Percentiles rank a stretch among this genome's conserved stretches.
Conservation (phyloP, 1,140 invertebrate species). For the Eurytemora carolleeae region DNA sequence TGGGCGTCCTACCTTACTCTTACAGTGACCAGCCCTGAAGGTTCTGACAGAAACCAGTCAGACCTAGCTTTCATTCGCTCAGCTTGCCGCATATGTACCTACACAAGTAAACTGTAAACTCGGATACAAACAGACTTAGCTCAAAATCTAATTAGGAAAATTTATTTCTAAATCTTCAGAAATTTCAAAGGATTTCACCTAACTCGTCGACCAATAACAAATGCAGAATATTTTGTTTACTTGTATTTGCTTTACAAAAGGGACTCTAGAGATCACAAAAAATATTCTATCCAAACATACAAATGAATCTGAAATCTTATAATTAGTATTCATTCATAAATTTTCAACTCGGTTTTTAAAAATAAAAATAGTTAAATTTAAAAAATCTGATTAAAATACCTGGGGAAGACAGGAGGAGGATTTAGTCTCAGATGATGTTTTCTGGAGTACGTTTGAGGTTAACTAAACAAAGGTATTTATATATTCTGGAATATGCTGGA, state of each 20-base stretch:
- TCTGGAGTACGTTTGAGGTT: background rate
- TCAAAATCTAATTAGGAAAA: background rate
- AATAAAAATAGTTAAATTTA: too few species aligned
- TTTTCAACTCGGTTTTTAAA: too few species aligned
- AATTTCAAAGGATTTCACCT: background rate
- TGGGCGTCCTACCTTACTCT: constrained; percentile 14
- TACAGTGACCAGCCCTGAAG: constrained; percentile 21
- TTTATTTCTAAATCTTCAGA: background rate
- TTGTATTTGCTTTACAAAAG: background rate
- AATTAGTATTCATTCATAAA: too few species aligned
- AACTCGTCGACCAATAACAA: background rate
- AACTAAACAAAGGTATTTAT: background rate
- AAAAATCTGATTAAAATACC: too few species aligned
- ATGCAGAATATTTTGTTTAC: background rate
- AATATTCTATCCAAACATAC: too few species aligned
- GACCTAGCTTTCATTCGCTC: constrained; percentile 76
- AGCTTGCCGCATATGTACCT: constrained; percentile 82
- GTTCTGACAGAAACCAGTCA: constrained; percentile 74
- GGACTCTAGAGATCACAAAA: too few species aligned
- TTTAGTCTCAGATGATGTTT: constrained; percentile 1
- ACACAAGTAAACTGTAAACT: too few species aligned
- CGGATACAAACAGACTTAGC: background rate
- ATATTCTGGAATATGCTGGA: background rate
- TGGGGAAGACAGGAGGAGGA: constrained; percentile 1
- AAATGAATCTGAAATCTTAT: too few species aligned